Conservation (phyloP, 2,888 invertebrate genomes). For the Ochropacha duplaris region DNA sequence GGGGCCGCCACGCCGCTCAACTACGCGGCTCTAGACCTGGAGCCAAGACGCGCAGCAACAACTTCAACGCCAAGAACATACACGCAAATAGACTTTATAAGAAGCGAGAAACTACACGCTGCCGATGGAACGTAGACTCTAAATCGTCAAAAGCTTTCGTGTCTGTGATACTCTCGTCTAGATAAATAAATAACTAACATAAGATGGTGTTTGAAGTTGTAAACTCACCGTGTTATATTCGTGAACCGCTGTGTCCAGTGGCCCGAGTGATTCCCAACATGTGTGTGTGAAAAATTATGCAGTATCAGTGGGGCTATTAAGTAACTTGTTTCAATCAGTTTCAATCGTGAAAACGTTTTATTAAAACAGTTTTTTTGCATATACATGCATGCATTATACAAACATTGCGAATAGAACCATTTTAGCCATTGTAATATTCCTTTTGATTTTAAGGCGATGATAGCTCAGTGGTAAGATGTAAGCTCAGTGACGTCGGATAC, state of each 20-base stretch:
- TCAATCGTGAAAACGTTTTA: too few species aligned
- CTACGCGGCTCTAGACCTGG: constrained; percentile 75
- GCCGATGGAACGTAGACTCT: constrained; percentile 38
- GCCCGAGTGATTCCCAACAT: constrained; percentile 8
- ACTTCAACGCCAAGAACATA: constrained; percentile 84
- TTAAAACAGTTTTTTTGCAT: too few species aligned
- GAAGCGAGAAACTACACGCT: constrained; percentile 77
- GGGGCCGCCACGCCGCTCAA: constrained; percentile 42
- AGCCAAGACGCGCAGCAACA: constrained; percentile 57
- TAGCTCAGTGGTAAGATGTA: too few species aligned
- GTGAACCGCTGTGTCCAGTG: background rate
- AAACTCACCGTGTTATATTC: background rate
- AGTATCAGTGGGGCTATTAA: too few species aligned
- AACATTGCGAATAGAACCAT: too few species aligned
- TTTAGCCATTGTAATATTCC: too few species aligned
- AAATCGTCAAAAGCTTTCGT: background rate
- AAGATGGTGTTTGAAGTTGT: background rate
- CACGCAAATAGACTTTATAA: constrained; percentile 91
- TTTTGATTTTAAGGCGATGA: too few species aligned
- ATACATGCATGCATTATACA: too few species aligned
- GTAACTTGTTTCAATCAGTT: too few species aligned
- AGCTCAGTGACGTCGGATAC: too few species aligned
- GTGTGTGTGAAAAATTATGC: constrained; percentile 12
- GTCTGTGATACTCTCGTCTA: background rate
- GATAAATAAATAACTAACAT: background rate